Conservation (phyloP, 37 sponge, comb jelly and placozoan species). For the Sycon ciliatum region DNA sequence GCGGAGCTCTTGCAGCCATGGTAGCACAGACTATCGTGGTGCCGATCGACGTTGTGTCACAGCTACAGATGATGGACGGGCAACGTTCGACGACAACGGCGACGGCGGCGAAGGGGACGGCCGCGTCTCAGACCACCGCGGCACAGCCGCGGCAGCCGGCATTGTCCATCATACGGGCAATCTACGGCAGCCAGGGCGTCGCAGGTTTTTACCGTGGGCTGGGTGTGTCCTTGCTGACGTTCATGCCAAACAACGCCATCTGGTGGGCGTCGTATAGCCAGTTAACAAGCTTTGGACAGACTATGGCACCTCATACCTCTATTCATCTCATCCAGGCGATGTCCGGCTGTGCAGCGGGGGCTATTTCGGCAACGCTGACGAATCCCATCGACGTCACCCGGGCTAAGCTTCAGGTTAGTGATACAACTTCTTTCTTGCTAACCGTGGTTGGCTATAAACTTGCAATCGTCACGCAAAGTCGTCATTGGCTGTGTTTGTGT, state of each 20-base stretch:
- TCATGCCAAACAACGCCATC: constrained; percentile 81
- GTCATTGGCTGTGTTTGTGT: no score
- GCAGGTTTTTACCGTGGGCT: constrained; percentile 81
- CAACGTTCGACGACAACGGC: constrained; percentile 3
- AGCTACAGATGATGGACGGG: constrained; percentile 80
- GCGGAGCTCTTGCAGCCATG: constrained; percentile 63
- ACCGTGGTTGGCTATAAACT: no score
- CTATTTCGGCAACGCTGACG: no score
- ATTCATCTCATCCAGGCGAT: no score
- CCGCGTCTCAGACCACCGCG: neutral
- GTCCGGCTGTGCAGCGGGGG: no score
- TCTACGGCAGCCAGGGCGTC: constrained; percentile 49
- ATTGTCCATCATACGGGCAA: constrained; percentile 34
- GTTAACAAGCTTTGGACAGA: no score
- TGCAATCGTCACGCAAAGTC: no score
- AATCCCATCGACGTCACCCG: no score
- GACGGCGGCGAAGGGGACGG: neutral
- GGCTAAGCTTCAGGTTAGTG: no score
- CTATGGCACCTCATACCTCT: no score
- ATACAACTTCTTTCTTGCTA: no score
- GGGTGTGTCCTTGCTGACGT: constrained; percentile 70
- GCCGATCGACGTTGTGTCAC: constrained; percentile 83
- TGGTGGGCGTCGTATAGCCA: constrained; percentile 91
- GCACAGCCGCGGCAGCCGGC: constrained; percentile 20
- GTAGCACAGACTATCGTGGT: constrained; percentile 78